These are phyloP conservation scores for Atherinomorus stipes DNA, from an alignment of 2,113 vertebrate species.

Conservation along the genomic window DNA sequence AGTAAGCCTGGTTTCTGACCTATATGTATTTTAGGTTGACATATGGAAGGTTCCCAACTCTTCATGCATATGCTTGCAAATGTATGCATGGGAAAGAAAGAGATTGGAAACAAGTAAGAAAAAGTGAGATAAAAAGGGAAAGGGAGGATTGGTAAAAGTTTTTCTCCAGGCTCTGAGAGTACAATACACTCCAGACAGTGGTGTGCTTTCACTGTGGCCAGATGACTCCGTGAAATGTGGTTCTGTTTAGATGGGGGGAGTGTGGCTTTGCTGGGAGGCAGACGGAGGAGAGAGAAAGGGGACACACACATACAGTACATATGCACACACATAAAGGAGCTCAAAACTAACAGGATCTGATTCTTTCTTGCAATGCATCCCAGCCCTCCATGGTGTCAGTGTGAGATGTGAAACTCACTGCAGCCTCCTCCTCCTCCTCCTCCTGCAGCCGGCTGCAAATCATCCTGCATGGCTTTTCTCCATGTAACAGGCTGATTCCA, in stretches of 20 bases:
- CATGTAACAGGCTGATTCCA: conserved; percentile 30
- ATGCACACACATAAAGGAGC: conserved; percentile 16
- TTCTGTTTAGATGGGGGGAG: conserved; percentile 73
- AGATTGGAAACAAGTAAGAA: conserved; percentile 26
- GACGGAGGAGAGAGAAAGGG: conserved; percentile 15
- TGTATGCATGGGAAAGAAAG: conserved; percentile 24
- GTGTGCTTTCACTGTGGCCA: conserved; percentile 62
- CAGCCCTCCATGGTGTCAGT: conserved; percentile 35
- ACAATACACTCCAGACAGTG: conserved; percentile 63
- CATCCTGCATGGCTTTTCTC: conserved; percentile 31
- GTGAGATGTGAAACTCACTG: conserved; percentile 32
- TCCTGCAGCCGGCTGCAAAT: no score
- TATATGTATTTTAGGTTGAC: conserved; percentile 18
- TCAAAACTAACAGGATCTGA: conserved; percentile 31
- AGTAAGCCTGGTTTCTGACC: not conserved
- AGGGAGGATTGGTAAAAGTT: conserved; percentile 49
- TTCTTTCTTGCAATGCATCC: conserved; percentile 52
- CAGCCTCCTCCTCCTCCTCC: conserved; percentile 37
- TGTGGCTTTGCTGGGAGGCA: conserved; percentile 22
- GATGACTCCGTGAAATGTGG: conserved; percentile 74
- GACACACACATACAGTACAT: not conserved
- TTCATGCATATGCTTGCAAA: conserved; percentile 43
- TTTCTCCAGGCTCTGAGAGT: conserved; percentile 60
- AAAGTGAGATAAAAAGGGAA: conserved; percentile 3
- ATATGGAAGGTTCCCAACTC: conserved; percentile 18